Evolutionary conservation across 2,797 vertebrate species (phyloP).

Genomic region (Todus mexicanus): DNA sequence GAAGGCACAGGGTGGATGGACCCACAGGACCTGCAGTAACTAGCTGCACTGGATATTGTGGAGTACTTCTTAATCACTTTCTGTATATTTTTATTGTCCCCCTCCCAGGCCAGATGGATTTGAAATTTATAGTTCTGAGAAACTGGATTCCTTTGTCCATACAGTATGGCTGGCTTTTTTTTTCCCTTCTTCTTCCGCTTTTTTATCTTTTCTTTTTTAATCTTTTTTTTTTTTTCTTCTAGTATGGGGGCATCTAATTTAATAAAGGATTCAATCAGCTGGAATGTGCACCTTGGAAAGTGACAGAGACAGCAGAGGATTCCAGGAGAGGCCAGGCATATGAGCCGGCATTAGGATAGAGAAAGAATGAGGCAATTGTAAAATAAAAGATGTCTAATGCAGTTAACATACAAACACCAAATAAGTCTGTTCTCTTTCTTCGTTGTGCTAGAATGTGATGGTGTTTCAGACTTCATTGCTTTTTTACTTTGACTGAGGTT

Average conservation of each 20-base stretch:
- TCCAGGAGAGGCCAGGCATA: constrained; percentile 26
- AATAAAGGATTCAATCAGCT: constrained; percentile 60
- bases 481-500: background rate
- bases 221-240: background rate
- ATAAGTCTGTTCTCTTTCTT: background rate
- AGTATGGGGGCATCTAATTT: constrained; percentile 24
- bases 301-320: constrained; percentile 36
- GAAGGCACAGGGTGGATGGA: background rate
- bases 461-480: background rate
- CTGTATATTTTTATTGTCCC: constrained; percentile 11
- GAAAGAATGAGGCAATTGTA: constrained; percentile 4
- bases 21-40: background rate
- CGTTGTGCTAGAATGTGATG: background rate
- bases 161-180: background rate
- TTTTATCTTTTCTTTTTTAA: background rate
- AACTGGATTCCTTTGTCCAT: constrained; percentile 57
- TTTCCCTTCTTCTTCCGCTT: too few relatives aligned
- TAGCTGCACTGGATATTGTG: background rate
- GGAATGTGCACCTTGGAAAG: constrained; percentile 52
- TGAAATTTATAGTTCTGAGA: constrained; percentile 70
- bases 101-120: constrained; percentile 27
- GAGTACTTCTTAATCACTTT: constrained; percentile 37
- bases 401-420: background rate
- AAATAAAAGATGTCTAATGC: background rate
- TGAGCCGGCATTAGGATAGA: constrained; percentile 18